Base-by-base conservation (phyloP, 92 coral and sea anemone genomes). In the Palythoa caribaeorum region DNA sequence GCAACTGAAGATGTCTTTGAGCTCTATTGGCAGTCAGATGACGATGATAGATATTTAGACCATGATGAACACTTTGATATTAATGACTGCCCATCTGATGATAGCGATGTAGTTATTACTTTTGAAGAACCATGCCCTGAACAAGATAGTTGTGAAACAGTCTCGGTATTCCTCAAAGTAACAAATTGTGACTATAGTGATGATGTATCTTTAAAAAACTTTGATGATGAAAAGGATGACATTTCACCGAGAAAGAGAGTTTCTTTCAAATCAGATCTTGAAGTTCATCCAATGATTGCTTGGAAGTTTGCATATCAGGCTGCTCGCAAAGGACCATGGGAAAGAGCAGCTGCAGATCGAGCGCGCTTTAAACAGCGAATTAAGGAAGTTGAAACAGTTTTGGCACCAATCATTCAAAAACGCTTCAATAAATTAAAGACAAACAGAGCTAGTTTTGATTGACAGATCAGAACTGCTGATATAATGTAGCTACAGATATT, bases 291-390 rank as follows among this genome's bases (percentile, higher is more conserved):
- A 11, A 92, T 96, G 81, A 39, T 90, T 57, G 87, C 93, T 11
- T 96, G 99, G 99, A 93, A 92, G 71, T 96, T 89, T 92, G 99
- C 99, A 4, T 93, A 96, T 87, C 93, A 88, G 0, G 86, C 87
- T 48, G 99, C 99, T 79, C 93, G 99, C 78, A 90, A 89, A 87
- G 98, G 99, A 83, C 93, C 91, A 9, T 96, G 98, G 99, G 92
- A 92, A 88, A 72, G 87, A 38, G 94, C 88, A 57, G 98, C 96
- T 1, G 71, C 88, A n/a, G 96, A 96, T 65, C 91, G 99, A 77
- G 90, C 88, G n/a, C 98, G 94, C 71, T 96, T 96, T 73, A 72
- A 88, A 78, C 93, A 91, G 62, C 79, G 96, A 69, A 95, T 96
- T 74, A n/a, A 73, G 57, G 95, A 96, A 55, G 79, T 92, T 66